Percentiles rank a stretch among this genome's conserved stretches.
These are phyloP conservation scores for Scylla paramamosain DNA, from an alignment of 1,140 invertebrate species.

Conservation along the genomic window DNA sequence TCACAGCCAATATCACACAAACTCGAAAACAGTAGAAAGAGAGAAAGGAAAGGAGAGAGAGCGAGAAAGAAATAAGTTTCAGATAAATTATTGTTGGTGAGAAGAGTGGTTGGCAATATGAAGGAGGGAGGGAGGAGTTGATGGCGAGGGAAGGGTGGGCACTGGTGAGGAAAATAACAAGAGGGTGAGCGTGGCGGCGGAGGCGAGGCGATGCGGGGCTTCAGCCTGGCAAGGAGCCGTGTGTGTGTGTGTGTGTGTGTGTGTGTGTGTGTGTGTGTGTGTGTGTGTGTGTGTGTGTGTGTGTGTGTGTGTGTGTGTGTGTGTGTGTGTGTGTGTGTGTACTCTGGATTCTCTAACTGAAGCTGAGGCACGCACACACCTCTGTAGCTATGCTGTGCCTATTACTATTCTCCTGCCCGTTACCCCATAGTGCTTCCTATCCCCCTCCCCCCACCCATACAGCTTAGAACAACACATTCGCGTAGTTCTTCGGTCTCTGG, in stretches of 20 bases:
- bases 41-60: background rate
- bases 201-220: background rate
- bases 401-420: too few species aligned
- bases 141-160: background rate
- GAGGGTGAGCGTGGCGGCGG: background rate
- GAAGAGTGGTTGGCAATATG: constrained; percentile 1
- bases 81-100: background rate
- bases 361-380: too few species aligned
- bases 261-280: constrained; percentile 11
- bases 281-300: constrained; percentile 12
- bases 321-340: background rate
- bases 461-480: too few species aligned
- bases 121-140: constrained; percentile 11
- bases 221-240: background rate
- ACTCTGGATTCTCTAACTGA: too few species aligned
- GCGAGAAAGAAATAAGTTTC: background rate
- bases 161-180: constrained; percentile 23
- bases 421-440: too few species aligned
- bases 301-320: constrained; percentile 6
- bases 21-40: background rate
- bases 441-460: too few species aligned
- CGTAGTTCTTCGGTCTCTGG: too few species aligned
- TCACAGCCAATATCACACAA: too few species aligned
- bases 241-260: constrained; percentile 18
- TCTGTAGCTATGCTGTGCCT: too few species aligned